Percentiles rank a stretch among this genome's conserved stretches.
Conservation (phyloP, 2,113 vertebrate species). For the Barnardius zonarius region DNA sequence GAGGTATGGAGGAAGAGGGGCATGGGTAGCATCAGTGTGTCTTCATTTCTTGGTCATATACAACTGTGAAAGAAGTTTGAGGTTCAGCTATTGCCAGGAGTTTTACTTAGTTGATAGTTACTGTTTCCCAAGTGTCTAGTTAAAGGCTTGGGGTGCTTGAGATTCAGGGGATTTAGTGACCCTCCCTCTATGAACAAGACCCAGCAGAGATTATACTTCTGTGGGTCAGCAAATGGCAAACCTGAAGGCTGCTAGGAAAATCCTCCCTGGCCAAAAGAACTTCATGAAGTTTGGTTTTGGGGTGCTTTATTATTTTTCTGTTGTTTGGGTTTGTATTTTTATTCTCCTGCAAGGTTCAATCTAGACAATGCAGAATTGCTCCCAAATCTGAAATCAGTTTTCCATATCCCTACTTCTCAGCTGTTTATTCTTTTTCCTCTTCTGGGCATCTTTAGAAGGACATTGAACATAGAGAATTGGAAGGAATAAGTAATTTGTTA, state of each 20-base stretch:
- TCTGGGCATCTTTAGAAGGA: background rate
- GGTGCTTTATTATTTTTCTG: background rate
- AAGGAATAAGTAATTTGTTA: slow-evolving; percentile 15
- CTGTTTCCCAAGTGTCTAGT: background rate
- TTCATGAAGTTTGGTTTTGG: background rate
- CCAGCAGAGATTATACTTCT: background rate
- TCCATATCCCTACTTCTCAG: background rate
- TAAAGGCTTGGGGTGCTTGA: background rate
- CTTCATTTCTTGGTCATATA: background rate
- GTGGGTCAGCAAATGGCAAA: background rate
- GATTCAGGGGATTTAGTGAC: background rate
- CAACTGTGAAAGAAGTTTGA: background rate
- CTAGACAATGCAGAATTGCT: background rate
- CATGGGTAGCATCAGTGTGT: background rate
- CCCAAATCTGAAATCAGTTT: background rate
- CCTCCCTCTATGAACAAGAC: background rate
- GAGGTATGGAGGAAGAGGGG: background rate
- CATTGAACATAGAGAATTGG: background rate
- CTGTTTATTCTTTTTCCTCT: accelerated
- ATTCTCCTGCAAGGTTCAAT: background rate
- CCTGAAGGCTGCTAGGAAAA: background rate
- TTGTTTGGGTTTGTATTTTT: background rate
- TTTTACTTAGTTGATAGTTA: background rate
- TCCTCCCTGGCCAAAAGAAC: background rate
- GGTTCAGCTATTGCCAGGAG: background rate